A percentile compares a stretch with the other conserved stretches of the same genome.
These are phyloP conservation scores for Tachycineta bicolor DNA, from an alignment of 2,113 vertebrate species.

Conservation along the genomic window DNA sequence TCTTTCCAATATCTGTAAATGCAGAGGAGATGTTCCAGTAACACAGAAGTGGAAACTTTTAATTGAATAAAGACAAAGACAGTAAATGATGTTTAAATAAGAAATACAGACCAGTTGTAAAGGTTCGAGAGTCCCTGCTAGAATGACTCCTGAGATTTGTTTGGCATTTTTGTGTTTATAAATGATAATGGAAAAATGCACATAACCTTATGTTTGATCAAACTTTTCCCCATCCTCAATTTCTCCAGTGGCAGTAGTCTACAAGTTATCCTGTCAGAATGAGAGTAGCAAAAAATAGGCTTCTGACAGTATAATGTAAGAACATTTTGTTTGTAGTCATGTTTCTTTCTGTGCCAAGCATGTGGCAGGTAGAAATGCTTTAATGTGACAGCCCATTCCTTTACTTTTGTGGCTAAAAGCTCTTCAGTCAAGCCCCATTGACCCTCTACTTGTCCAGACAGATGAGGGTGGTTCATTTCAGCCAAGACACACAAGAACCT, in stretches of 20 bases:
- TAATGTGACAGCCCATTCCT: slow-evolving; percentile 54
- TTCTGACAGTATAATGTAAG: slow-evolving; percentile 57
- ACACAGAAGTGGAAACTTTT: neutral
- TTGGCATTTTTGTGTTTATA: slow-evolving; percentile 26
- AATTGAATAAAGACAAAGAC: neutral
- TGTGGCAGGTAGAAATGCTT: slow-evolving; percentile 37
- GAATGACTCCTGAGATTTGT: slow-evolving; percentile 15
- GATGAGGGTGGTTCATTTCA: neutral
- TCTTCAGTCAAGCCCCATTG: neutral
- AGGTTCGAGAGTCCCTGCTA: neutral
- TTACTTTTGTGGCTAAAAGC: slow-evolving; percentile 30
- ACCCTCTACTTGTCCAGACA: neutral
- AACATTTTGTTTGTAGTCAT: slow-evolving; percentile 61
- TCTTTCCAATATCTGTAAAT: neutral
- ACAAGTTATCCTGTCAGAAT: slow-evolving; percentile 62
- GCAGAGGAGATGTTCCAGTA: neutral
- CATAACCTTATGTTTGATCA: slow-evolving; percentile 60
- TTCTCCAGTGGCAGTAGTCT: slow-evolving; percentile 47
- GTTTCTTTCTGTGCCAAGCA: slow-evolving; percentile 50
- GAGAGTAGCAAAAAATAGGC: slow-evolving; percentile 51
- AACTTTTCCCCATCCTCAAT: slow-evolving; percentile 34
- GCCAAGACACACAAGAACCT: neutral
- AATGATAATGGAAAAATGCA: slow-evolving; percentile 30
- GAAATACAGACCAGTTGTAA: neutral
- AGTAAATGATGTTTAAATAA: neutral